Percentiles rank a stretch among this genome's conserved stretches.
Conservation (phyloP, 2,888 invertebrate species). For the Anthoptus insignis region DNA sequence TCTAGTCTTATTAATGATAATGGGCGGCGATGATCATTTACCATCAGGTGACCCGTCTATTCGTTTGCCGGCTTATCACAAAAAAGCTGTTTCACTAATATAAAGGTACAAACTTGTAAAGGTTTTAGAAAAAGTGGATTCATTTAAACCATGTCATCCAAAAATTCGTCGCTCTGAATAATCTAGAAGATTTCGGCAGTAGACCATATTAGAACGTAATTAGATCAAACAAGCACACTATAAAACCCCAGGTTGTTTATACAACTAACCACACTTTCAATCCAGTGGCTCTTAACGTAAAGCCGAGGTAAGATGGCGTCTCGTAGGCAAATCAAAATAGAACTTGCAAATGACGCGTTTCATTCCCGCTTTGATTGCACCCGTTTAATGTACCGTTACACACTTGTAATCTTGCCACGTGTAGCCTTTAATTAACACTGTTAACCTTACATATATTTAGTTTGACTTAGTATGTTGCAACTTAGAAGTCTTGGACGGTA, state of each 20-base stretch:
- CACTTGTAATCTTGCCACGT: slow-evolving; percentile 51
- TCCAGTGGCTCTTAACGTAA: slow-evolving; percentile 18
- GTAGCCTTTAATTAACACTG: slow-evolving; percentile 52
- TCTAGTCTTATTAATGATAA: too few relatives aligned
- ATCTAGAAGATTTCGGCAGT: neutral
- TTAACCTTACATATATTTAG: slow-evolving; percentile 21
- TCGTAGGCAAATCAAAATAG: slow-evolving; percentile 50
- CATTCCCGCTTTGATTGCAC: slow-evolving; percentile 60
- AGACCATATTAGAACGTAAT: neutral
- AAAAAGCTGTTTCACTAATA: too few relatives aligned
- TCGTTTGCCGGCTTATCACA: too few relatives aligned
- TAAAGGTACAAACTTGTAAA: too few relatives aligned
- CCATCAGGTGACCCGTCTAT: too few relatives aligned
- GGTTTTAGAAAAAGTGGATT: too few relatives aligned
- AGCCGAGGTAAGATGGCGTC: slow-evolving; percentile 33
- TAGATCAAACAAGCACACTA: neutral
- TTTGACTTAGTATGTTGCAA: neutral
- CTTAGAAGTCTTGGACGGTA: neutral
- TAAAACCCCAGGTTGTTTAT: neutral
- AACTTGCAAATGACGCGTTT: slow-evolving; percentile 62
- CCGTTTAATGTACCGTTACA: slow-evolving; percentile 64
- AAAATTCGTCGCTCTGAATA: too few relatives aligned
- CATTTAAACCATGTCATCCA: too few relatives aligned
- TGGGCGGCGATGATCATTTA: too few relatives aligned
- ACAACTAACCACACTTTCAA: slow-evolving; percentile 5